Conservation (phyloP, 2,113 vertebrate genomes). For the Atrichornis clamosus region DNA sequence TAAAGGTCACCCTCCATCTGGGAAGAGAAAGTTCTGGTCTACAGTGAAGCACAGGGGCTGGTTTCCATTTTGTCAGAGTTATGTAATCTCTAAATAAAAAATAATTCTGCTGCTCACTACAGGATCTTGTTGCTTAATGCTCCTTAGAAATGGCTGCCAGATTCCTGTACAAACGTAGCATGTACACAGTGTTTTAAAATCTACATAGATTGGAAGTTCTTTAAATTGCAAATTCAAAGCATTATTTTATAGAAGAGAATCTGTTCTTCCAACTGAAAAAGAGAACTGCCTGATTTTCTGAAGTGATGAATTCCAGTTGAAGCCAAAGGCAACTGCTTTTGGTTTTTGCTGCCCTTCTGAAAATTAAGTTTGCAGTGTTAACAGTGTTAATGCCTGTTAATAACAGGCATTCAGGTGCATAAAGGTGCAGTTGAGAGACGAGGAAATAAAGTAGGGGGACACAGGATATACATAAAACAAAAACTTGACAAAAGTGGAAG, state of each 20-base stretch:
- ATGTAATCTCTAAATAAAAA: slow-evolving; percentile 67
- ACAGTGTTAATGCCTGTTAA: neutral
- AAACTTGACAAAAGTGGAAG: neutral
- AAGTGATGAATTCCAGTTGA: slow-evolving; percentile 1
- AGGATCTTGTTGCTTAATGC: slow-evolving; percentile 41
- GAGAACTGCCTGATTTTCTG: neutral
- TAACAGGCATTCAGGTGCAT: neutral
- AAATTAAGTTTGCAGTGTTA: neutral
- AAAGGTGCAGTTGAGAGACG: neutral
- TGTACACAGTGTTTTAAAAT: neutral
- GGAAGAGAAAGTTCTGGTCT: slow-evolving; percentile 62
- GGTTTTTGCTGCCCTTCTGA: neutral
- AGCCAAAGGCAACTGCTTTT: slow-evolving; percentile 5
- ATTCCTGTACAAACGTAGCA: neutral
- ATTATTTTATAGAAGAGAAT: neutral
- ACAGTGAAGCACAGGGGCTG: slow-evolving; percentile 4
- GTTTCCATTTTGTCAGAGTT: slow-evolving; percentile 59
- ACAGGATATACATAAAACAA: neutral
- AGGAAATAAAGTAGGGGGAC: neutral
- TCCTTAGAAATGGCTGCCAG: slow-evolving; percentile 53
- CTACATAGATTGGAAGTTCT: neutral
- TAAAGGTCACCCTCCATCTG: slow-evolving; percentile 62
- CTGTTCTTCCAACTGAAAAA: slow-evolving; percentile 7
- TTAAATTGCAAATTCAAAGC: slow-evolving; percentile 11
- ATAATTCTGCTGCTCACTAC: slow-evolving; percentile 48